These are phyloP conservation scores for Lacerta bilineata DNA, from an alignment of 2,797 vertebrate genomes.

Conservation along the genomic window DNA sequence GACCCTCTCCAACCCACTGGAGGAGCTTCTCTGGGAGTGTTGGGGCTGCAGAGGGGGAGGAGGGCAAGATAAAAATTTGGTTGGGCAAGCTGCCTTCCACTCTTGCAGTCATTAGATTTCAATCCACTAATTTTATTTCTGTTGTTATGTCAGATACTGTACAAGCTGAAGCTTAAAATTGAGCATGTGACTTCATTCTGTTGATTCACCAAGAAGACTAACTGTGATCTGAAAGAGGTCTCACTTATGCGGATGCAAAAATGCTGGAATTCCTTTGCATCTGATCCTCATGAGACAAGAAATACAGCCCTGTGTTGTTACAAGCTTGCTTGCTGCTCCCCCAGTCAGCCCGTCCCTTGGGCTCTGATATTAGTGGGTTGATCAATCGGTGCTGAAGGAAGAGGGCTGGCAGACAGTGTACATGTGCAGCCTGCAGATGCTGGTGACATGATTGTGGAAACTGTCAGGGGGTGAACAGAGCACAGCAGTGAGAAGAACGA, in stretches of 20 bases:
- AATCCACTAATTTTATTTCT: background rate
- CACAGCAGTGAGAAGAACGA: background rate
- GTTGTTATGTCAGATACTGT: background rate
- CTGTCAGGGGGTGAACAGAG: background rate
- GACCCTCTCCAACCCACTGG: too few relatives aligned
- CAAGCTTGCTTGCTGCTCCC: background rate
- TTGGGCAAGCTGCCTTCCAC: too few relatives aligned
- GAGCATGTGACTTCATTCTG: background rate
- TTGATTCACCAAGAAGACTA: background rate
- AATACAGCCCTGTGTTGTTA: background rate
- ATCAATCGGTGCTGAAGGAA: background rate
- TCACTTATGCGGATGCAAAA: background rate
- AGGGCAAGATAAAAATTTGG: too few relatives aligned
- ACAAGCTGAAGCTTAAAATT: background rate
- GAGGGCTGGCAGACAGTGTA: background rate
- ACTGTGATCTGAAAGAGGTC: background rate
- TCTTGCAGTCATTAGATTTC: too few relatives aligned
- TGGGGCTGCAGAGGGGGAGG: too few relatives aligned
- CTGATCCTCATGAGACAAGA: background rate
- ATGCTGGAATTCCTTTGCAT: background rate
- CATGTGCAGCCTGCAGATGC: background rate
- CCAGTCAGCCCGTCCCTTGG: background rate
- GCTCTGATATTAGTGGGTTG: background rate
- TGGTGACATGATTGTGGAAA: slow-evolving; percentile 10
- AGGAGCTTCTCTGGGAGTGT: too few relatives aligned